These are phyloP conservation scores for Henricia sp. DNA, from an alignment of 53 echinoderm and acorn worm genomes.

Conservation along the genomic window DNA sequence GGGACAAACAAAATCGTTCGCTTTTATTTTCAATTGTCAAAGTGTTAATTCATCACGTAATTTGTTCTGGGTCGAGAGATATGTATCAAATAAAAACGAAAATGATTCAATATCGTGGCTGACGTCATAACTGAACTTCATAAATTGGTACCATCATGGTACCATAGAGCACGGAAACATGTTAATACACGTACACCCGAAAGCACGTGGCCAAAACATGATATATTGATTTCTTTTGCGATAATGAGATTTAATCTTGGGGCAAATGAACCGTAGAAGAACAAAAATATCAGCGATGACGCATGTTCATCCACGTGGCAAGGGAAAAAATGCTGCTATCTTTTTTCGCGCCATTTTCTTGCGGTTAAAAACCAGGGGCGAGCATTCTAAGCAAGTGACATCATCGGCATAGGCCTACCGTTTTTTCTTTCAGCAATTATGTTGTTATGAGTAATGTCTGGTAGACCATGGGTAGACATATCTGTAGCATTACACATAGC, in stretches of 20 bases:
- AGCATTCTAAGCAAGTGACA: slow-evolving; percentile 4
- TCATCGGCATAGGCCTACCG: no score
- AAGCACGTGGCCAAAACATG: neutral
- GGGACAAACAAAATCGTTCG: no score
- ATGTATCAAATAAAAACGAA: no score
- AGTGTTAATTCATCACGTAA: no score
- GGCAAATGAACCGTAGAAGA: neutral
- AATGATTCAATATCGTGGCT: neutral
- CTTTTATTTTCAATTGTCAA: no score
- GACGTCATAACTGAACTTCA: neutral
- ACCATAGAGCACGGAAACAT: neutral
- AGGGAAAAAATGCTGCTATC: neutral
- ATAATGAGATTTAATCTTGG: neutral
- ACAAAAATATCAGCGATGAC: neutral
- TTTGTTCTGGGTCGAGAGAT: no score
- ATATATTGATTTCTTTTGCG: neutral
- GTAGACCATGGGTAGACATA: slow-evolving; percentile 5
- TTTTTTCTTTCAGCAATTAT: slow-evolving; percentile 1
- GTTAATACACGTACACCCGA: neutral
- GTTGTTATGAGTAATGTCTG: slow-evolving; percentile 12
- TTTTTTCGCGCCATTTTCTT: neutral
- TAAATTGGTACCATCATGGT: neutral
- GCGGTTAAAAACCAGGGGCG: slow-evolving; percentile 25
- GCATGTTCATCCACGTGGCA: neutral
- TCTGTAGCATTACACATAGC: neutral